Evolutionary conservation across 2,113 vertebrate species (phyloP).

Genomic region (Zootoca vivipara): DNA sequence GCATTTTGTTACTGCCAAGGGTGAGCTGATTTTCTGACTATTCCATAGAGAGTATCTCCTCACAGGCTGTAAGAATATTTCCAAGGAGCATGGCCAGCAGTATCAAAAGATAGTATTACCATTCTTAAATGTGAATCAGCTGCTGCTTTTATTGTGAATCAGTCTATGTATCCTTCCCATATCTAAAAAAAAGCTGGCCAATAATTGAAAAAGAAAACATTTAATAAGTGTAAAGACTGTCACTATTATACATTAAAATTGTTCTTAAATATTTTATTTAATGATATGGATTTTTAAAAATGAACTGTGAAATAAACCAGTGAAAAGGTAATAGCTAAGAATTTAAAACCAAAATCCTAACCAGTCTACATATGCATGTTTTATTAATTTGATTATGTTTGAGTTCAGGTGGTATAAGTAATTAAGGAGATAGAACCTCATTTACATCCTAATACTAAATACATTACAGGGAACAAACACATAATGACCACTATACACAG

Average conservation of each 20-base stretch:
- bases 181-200: slow-evolving; percentile 23
- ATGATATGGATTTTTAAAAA: neutral
- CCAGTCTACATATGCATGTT: neutral
- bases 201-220: neutral
- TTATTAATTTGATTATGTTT: neutral
- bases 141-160: slow-evolving; percentile 38
- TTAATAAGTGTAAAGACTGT: slow-evolving; percentile 15
- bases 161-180: slow-evolving; percentile 31
- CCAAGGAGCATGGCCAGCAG: slow-evolving; percentile 60
- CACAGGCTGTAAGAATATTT: slow-evolving; percentile 66
- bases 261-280: slow-evolving; percentile 20
- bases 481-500: neutral
- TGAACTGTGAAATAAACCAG: neutral
- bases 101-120: slow-evolving; percentile 66
- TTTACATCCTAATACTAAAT: neutral
- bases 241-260: neutral
- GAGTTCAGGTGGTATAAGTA: neutral
- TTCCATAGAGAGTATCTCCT: slow-evolving; percentile 70
- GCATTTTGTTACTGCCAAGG: slow-evolving; percentile 79
- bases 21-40: slow-evolving; percentile 77
- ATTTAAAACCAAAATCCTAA: neutral
- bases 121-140: slow-evolving; percentile 60
- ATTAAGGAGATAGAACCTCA: neutral
- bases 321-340: neutral
- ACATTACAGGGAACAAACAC: neutral